Conservation (phyloP, 2,888 invertebrate species). For the Eupithecia tripunctaria region DNA sequence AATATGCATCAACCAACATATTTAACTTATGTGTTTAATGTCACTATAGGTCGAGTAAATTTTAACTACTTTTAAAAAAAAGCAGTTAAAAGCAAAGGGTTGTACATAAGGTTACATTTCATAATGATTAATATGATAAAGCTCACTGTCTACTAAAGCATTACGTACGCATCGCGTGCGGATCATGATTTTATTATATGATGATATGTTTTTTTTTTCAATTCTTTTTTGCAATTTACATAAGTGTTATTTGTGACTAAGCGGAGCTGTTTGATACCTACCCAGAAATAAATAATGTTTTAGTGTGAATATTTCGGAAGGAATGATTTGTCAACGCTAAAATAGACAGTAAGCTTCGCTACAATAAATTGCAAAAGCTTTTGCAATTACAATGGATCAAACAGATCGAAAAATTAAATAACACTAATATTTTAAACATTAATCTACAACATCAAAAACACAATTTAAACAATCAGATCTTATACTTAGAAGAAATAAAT, state of each 20-base stretch:
- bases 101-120: constrained; percentile 51
- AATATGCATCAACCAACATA: constrained; percentile 46
- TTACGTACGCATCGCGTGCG: neutral
- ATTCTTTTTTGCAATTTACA: no score
- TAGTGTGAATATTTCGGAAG: neutral
- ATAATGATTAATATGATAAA: constrained; percentile 42
- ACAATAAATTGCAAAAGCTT: constrained; percentile 54
- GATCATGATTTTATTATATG: neutral
- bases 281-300: neutral
- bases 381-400: constrained; percentile 53
- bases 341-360: neutral
- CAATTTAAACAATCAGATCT: constrained; percentile 48
- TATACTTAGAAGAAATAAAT: constrained; percentile 60
- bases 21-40: constrained; percentile 18
- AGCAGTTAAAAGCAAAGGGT: constrained; percentile 67
- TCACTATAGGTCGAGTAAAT: constrained; percentile 29
- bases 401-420: constrained; percentile 48
- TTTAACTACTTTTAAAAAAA: constrained; percentile 51
- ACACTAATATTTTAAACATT: constrained; percentile 44
- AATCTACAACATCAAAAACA: constrained; percentile 33
- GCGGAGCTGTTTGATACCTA: neutral
- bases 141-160: constrained; percentile 18
- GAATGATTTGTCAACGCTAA: neutral
- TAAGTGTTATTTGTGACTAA: neutral
- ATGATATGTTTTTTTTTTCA: no score